Evolutionary conservation across 2,888 invertebrate species (phyloP).

Genomic region (Lasius fuliginosus): DNA sequence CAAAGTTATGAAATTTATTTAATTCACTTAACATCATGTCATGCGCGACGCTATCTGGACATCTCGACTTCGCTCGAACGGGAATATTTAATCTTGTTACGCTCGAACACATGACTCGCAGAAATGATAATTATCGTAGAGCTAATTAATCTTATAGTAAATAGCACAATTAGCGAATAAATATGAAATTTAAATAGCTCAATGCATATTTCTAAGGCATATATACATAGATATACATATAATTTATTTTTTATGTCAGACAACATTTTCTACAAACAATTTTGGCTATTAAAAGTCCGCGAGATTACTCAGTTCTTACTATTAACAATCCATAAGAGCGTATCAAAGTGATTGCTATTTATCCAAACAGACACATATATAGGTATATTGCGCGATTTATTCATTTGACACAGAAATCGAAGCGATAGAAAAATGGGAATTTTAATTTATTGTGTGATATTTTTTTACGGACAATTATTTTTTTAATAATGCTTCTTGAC

Average conservation of each 20-base stretch:
- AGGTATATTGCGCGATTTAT: not conserved
- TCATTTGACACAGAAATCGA: not conserved
- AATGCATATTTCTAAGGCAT: not conserved
- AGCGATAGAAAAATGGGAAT: not conserved
- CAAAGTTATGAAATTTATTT: constrained; percentile 52
- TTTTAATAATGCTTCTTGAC: not conserved
- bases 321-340: not conserved
- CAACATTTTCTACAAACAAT: not conserved
- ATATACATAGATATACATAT: not conserved
- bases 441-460: not conserved
- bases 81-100: constrained; percentile 21
- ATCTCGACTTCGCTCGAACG: constrained; percentile 22
- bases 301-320: not conserved
- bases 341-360: not conserved
- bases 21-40: constrained; percentile 38
- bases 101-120: constrained; percentile 12
- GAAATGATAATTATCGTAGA: constrained; percentile 28
- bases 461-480: not conserved
- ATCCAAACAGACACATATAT: not conserved
- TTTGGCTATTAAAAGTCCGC: not conserved
- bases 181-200: not conserved
- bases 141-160: constrained; percentile 1
- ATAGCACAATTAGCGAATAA: constrained; percentile 12
- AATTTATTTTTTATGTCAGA: not conserved
- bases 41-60: constrained; percentile 25